Base-by-base conservation (phyloP, 2,888 invertebrate genomes). In the Dicyrtomina minuta region DNA sequence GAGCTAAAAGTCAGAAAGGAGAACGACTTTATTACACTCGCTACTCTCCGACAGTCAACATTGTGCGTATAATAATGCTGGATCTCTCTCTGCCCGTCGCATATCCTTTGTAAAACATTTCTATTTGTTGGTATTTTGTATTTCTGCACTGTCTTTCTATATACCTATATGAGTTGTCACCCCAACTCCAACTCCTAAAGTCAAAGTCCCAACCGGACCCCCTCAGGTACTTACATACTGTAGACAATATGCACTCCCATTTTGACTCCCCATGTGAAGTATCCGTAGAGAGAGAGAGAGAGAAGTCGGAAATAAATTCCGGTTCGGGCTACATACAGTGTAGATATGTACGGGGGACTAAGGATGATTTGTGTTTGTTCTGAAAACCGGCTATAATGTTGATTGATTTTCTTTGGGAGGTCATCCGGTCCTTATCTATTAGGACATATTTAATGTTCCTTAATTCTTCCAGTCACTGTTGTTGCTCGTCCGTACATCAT, bases 321-420 rank as follows among this genome's bases (percentile, higher is more conserved):
- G 12, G 20, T 43, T 22, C 13, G n/a, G n/a, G n/a, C n/a, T n/a
- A n/a, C n/a, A n/a, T n/a, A n/a, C n/a, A n/a, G 43, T n/a, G 13
- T 58, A 3, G 26, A 12, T 8, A 17, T 17, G 8, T 26, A 2
- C 27, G 46, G 24, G n/a, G 2, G 8, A 1, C 22, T 2, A 20
- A 56, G 46, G 46, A 49, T 58, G 58, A 49, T 66, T 46, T 66
- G 58, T 66, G 49, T 22, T n/a, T 59, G 66, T 27, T 39, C 58
- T 66, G 66, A 66, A 58, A 66, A 66, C 24, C 66, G 66, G 49
- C 26, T 17, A 58, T 66, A 66, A 66, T 66, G 58, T 58, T 66
- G 66, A 66, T 66, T 66, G 66, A 66, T 66, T 58, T 66, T 66
- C 58, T 66, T 66, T 27, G 59, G 44, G 44, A 56, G 66, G 66